These are phyloP conservation scores for Tamias sibiricus DNA, from an alignment of 2,113 vertebrate species.

Conservation along the genomic window DNA sequence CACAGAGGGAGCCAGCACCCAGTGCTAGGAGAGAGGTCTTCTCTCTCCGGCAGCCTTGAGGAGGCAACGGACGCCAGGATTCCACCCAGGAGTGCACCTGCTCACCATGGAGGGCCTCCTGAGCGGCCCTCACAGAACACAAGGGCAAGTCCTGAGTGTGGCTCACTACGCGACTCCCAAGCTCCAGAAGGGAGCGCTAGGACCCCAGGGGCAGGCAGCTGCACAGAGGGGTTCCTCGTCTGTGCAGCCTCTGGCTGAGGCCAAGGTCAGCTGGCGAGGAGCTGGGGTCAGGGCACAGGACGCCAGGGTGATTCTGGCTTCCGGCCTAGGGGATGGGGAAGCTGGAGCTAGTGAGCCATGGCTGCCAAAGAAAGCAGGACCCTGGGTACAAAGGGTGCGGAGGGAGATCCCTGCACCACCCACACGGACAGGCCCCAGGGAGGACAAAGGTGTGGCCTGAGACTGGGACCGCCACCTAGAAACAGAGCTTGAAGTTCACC, in stretches of 20 bases:
- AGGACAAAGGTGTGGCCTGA: not conserved
- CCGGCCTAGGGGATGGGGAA: not conserved
- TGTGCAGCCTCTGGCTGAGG: not conserved
- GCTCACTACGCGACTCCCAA: accelerated
- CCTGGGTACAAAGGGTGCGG: not conserved
- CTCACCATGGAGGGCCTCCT: too few relatives aligned
- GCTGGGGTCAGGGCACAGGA: not conserved
- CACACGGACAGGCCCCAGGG: not conserved
- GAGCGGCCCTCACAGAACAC: not conserved
- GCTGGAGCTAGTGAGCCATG: not conserved
- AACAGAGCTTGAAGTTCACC: not conserved
- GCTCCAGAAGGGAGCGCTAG: accelerated
- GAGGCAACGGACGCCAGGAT: not conserved
- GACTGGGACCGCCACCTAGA: accelerated
- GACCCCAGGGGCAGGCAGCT: accelerated
- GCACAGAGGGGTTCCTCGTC: too few relatives aligned
- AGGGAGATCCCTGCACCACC: not conserved
- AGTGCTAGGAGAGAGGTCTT: not conserved
- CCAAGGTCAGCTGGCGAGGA: not conserved
- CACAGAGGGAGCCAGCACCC: not conserved
- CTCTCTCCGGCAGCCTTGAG: not conserved
- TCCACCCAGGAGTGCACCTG: not conserved
- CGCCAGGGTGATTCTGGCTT: not conserved
- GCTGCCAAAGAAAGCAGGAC: not conserved
- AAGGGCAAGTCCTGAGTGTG: too few relatives aligned